phyloP scores from a whole-genome alignment of 2,797 vertebrate genomes.

The Rachycentron canadum region DNA sequence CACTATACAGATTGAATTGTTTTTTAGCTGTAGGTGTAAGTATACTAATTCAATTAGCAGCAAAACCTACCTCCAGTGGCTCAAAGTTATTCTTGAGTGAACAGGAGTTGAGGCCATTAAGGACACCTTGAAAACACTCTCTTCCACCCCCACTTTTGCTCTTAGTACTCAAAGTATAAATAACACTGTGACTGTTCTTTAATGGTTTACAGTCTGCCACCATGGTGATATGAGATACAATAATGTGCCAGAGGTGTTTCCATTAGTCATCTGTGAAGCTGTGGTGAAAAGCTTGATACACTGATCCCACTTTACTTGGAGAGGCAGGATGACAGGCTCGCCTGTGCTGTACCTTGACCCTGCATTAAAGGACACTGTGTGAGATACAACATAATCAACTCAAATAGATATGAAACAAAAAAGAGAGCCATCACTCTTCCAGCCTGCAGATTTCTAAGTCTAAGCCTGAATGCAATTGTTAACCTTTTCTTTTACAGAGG shows the following conservation, averaged over 20 bases:
- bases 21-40: slow-evolving; percentile 35
- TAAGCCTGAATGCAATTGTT: slow-evolving; percentile 47
- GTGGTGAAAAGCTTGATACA: slow-evolving; percentile 71
- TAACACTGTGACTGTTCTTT: slow-evolving; percentile 65
- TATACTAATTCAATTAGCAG: slow-evolving; percentile 53
- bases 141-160: slow-evolving; percentile 21
- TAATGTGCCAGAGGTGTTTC: slow-evolving; percentile 77
- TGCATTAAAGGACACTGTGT: slow-evolving; percentile 63
- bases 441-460: slow-evolving; percentile 40
- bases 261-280: slow-evolving; percentile 70
- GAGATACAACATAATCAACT: slow-evolving; percentile 68
- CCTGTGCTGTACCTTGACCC: slow-evolving; percentile 66
- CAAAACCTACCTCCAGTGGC: slow-evolving; percentile 30
- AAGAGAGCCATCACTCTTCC: slow-evolving; percentile 59
- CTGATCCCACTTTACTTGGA: slow-evolving; percentile 67
- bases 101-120: slow-evolving; percentile 53
- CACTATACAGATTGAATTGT: slow-evolving; percentile 36
- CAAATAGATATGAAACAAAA: slow-evolving; percentile 67
- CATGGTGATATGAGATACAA: slow-evolving; percentile 79
- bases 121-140: slow-evolving; percentile 69
- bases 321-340: slow-evolving; percentile 32
- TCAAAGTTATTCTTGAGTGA: slow-evolving; percentile 44
- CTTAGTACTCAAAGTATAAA: slow-evolving; percentile 69
- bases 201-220: slow-evolving; percentile 76
- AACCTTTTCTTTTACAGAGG: slow-evolving; percentile 52